Conservation (phyloP, 2,113 vertebrate species). For the Thamnophis sirtalis region DNA sequence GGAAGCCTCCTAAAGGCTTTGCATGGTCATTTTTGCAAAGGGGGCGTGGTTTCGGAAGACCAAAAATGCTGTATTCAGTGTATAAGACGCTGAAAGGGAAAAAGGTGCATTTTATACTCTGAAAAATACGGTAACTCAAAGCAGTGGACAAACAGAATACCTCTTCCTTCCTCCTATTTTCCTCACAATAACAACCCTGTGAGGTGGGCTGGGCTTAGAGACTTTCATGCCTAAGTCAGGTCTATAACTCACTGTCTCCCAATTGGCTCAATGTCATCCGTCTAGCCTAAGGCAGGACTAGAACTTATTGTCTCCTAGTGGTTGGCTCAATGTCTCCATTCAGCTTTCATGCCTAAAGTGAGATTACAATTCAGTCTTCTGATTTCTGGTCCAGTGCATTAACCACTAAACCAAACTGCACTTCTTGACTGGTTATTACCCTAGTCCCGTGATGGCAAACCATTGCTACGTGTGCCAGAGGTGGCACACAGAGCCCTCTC, state of each 20-base stretch:
- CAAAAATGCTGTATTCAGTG: no score
- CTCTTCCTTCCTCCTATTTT: not conserved
- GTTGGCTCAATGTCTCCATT: not conserved
- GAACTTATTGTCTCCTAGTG: not conserved
- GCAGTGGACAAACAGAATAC: not conserved
- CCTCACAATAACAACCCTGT: not conserved
- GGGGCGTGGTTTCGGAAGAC: no score
- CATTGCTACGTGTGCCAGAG: no score
- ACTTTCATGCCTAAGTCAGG: not conserved
- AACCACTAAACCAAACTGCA: not conserved
- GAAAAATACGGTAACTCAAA: not conserved
- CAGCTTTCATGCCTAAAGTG: not conserved
- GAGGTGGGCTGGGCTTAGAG: not conserved
- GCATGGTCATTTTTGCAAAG: no score
- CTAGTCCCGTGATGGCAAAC: not conserved
- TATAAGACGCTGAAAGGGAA: no score
- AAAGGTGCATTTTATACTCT: no score
- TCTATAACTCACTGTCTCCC: no score
- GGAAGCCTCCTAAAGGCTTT: no score
- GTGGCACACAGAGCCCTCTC: no score
- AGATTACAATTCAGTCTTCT: not conserved
- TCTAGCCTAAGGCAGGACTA: not conserved
- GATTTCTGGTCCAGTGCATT: not conserved
- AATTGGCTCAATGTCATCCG: no score
- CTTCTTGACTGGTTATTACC: not conserved